Evolutionary conservation across 2,888 invertebrate genomes (phyloP).

Genomic region (Synanthedon andrenaeformis): DNA sequence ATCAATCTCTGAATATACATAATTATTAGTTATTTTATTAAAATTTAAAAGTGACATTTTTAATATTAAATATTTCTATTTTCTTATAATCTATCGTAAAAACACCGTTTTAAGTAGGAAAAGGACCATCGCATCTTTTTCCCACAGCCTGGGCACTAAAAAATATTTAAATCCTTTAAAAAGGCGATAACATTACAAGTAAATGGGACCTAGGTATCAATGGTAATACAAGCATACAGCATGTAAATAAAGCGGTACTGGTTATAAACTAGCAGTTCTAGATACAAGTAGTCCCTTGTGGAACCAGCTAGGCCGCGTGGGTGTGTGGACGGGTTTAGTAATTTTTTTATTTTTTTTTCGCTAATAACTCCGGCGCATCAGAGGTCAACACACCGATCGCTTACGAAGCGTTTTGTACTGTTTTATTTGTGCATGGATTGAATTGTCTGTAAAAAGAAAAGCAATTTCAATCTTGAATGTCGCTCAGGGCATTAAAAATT

Average conservation of each 20-base stretch:
- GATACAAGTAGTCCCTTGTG: slow-evolving; percentile 14
- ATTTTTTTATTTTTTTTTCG: slow-evolving; percentile 31
- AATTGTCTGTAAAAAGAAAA: slow-evolving; percentile 1
- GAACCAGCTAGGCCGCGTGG: slow-evolving; percentile 22
- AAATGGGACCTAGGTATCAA: neutral
- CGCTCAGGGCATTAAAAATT: neutral
- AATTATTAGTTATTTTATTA: no score
- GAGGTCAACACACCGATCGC: slow-evolving; percentile 27
- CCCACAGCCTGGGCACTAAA: no score
- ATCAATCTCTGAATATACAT: no score
- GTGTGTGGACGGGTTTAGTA: slow-evolving; percentile 26
- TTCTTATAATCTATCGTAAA: no score
- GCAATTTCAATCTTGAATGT: neutral
- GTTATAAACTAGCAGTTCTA: slow-evolving; percentile 38
- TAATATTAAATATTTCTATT: no score
- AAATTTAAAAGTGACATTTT: no score
- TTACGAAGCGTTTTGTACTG: neutral
- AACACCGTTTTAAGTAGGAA: no score
- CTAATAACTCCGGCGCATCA: slow-evolving; percentile 34
- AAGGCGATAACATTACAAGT: no score
- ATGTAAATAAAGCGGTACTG: slow-evolving; percentile 5
- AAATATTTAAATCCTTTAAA: no score
- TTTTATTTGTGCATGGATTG: slow-evolving; percentile 5
- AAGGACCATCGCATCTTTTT: no score
- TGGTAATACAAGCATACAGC: neutral